Evolutionary conservation across 2,113 vertebrate species (phyloP).

Genomic region (Smithornis capensis): DNA sequence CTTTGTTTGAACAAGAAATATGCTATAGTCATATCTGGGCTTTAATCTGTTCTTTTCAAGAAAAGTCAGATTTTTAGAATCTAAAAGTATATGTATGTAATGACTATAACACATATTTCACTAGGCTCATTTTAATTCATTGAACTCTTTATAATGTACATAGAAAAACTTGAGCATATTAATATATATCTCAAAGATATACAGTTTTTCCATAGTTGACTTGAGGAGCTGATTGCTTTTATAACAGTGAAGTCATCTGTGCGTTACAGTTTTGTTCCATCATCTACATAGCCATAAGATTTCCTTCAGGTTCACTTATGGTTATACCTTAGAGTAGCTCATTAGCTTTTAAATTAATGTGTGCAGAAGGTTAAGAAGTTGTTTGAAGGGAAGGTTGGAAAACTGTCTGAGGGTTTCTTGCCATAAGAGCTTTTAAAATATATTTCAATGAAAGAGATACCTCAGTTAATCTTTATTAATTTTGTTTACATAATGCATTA

Average conservation of each 20-base stretch:
- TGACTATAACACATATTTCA: not conserved
- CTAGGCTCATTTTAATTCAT: not conserved
- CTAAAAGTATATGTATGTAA: not conserved
- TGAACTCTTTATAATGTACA: not conserved
- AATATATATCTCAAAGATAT: slow-evolving; percentile 3
- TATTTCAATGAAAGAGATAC: not conserved
- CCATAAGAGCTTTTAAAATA: not conserved
- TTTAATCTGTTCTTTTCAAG: not conserved
- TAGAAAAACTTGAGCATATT: not conserved
- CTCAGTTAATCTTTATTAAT: not conserved
- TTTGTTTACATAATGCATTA: not conserved
- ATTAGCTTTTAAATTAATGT: slow-evolving; percentile 15
- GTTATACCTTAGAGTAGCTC: not conserved
- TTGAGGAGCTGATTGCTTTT: slow-evolving; percentile 41
- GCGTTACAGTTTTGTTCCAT: not conserved
- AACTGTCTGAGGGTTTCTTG: not conserved
- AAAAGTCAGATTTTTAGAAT: not conserved
- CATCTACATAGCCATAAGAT: not conserved
- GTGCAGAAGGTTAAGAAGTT: slow-evolving; percentile 1
- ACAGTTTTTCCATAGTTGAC: slow-evolving; percentile 8
- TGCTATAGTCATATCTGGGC: not conserved
- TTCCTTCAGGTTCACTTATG: slow-evolving; percentile 29
- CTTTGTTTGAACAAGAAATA: not conserved
- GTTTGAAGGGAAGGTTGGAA: not conserved
- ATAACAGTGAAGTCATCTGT: slow-evolving; percentile 4